These are phyloP conservation scores for Alosa sapidissima DNA, from an alignment of 2,797 vertebrate genomes.

Conservation along the genomic window DNA sequence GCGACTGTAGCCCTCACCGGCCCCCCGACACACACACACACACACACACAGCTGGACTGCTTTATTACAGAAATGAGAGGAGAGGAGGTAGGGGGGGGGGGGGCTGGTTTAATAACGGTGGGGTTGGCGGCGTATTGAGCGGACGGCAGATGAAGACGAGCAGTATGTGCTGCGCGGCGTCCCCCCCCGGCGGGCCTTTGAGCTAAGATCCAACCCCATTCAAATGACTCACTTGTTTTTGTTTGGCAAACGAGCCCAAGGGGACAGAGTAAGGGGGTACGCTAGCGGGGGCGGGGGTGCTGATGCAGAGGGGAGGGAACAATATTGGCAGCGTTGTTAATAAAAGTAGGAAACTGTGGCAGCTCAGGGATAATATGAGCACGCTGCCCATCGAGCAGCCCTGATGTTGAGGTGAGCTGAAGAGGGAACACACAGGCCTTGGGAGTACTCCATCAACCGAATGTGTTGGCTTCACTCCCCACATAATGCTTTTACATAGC, in stretches of 20 bases:
- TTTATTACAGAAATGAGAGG: conserved; percentile 49
- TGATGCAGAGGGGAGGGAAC: conserved; percentile 19
- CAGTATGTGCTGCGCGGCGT: neutral
- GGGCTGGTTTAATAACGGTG: conserved; percentile 55
- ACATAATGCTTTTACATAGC: no score
- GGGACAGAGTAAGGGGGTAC: neutral
- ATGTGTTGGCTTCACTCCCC: no score
- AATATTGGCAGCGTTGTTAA: conserved; percentile 42
- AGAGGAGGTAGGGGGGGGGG: neutral
- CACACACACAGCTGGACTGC: conserved; percentile 51
- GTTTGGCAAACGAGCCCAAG: conserved; percentile 35
- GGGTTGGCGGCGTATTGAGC: conserved; percentile 47
- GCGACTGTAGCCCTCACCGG: conserved; percentile 19
- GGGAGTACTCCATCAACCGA: no score
- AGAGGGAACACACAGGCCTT: no score
- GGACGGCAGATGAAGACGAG: conserved; percentile 38
- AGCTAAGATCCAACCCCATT: conserved; percentile 32
- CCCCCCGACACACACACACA: neutral
- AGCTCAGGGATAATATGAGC: neutral
- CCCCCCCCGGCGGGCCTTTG: conserved; percentile 27
- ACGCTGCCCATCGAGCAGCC: neutral
- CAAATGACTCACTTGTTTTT: conserved; percentile 42
- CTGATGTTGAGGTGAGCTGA: no score
- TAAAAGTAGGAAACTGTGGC: conserved; percentile 33
- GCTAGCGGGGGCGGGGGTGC: neutral